These are phyloP conservation scores for Salvelinus sp. DNA, from an alignment of 2,113 vertebrate genomes.

Conservation along the genomic window DNA sequence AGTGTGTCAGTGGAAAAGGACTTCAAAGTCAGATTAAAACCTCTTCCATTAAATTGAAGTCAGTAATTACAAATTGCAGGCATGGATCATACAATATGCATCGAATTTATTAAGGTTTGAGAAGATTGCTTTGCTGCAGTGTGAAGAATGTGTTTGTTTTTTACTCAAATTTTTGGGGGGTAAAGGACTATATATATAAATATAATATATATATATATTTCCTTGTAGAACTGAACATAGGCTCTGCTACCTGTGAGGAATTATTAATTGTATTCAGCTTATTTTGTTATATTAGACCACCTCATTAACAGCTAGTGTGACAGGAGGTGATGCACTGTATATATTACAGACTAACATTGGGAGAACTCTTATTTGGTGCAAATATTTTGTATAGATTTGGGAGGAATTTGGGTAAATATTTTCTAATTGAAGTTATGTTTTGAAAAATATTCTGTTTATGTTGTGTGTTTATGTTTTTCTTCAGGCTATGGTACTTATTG, in stretches of 20 bases:
- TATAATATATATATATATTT: neutral
- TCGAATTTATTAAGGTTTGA: neutral
- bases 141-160: neutral
- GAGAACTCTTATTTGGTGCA: constrained; percentile 25
- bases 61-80: too few relatives aligned
- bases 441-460: constrained; percentile 7
- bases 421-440: constrained; percentile 43
- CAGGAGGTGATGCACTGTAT: neutral
- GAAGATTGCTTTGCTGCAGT: neutral
- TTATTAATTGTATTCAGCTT: constrained; percentile 14
- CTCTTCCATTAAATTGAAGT: neutral
- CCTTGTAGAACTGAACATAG: constrained; percentile 1
- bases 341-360: neutral
- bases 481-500: constrained; percentile 6
- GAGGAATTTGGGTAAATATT: constrained; percentile 39
- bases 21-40: neutral
- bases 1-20: too few relatives aligned
- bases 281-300: constrained; percentile 6
- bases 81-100: neutral
- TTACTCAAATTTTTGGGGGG: neutral
- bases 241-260: neutral
- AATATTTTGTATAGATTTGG: constrained; percentile 39
- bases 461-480: constrained; percentile 14
- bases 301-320: neutral
- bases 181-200: neutral